Base-by-base conservation (phyloP, 35 echinoderm and acorn worm species). In the Chiridota heheva region DNA sequence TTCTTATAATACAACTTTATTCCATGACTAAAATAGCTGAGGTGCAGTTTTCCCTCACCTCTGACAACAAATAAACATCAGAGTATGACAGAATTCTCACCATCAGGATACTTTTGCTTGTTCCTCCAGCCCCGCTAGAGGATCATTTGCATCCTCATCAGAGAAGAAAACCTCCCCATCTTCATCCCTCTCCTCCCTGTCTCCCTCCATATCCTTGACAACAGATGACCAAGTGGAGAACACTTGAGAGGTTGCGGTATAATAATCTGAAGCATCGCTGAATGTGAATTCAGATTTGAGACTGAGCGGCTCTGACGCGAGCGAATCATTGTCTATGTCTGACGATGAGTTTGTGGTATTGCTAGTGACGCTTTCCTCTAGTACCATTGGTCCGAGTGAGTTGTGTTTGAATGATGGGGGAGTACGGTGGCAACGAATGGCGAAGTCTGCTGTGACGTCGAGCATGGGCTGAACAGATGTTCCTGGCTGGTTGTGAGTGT, bases 71-170 rank as follows among this genome's bases (percentile, higher is more conserved):
- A 47, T 10, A 48, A 75, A 44, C 51, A 4, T 16, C 7, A 36
- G 5, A 66, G 15, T 26, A 22, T 16, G 31, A 5, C 55, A 28
- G 29, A 30, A 25, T 43, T 77, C 64, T 83, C 40, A 96, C 88
- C 90, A 82, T 76, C 8, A 95, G 45, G 61, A 91, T 16, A 76
- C 76, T 46, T 91, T 88, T 36, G 89, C 84, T 13, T 98, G 78
- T 3, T 98, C 95, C 15, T 92, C 95, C 7, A 98, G 57, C 38
- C 90, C 90, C 35, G 69, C 83, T 59, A 92, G 34, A 29, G 90
- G 90, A 78, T 92, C 90, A 2, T 49, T 32, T 20, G n/a, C n/a
- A n/a, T 67, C 76, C 49, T 74, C 47, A 7, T 42, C 42, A 10
- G 74, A 36, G 28, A 31, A 58, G n/a, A 61, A 51, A 24, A 25